Base-by-base conservation (phyloP, 1,140 invertebrate species). In the Drosophila sp. region DNA sequence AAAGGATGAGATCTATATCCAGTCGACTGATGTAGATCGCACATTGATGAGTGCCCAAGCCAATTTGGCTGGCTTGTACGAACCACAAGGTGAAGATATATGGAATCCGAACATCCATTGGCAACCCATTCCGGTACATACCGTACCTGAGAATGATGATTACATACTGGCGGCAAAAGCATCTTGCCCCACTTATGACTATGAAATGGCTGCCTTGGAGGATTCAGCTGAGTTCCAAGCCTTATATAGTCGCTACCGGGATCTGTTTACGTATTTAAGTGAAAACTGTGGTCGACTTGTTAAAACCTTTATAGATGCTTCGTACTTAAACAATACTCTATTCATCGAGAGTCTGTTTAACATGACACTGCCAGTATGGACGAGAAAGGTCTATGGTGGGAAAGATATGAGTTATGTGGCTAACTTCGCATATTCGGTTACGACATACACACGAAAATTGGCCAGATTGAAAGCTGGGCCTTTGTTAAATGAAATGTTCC, bases 81-180 rank as follows among this genome's bases (percentile, higher is more conserved):
- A 96, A 5, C 94, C 95, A 0, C 81, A 83, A 10, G 93, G 92
- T 3, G 80, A 92, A 17, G 93, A 95, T 78, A 69, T 95, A 2
- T 98, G 97, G 96, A 94, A 97, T 86, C 65, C 79, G 0, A 72
- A 94, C 2, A 90, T 98, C 1, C 80, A 92, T 8, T 99, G 98
- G 98, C 97, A 98, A 91, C 97, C 98, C 0, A 96, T 98, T 79
- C 97, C 98, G 0, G 94, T 98, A 7, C 97, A 98, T 77, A 97
- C 97, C 1, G 79, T 93, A 23, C 95, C 96, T 0, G 93, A 95
- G 90, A 76, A 92, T 1, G 68, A 94, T 27, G 97, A 98, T 93
- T 82, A 94, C 70, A 57, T 91, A 27, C 79, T 96, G 32, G 93
- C 93, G 11, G 93, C 93, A 82, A 95, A 96, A 82, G 95, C 94